Base-by-base conservation (phyloP, 2,113 vertebrate species). In the Sapajus apella region DNA sequence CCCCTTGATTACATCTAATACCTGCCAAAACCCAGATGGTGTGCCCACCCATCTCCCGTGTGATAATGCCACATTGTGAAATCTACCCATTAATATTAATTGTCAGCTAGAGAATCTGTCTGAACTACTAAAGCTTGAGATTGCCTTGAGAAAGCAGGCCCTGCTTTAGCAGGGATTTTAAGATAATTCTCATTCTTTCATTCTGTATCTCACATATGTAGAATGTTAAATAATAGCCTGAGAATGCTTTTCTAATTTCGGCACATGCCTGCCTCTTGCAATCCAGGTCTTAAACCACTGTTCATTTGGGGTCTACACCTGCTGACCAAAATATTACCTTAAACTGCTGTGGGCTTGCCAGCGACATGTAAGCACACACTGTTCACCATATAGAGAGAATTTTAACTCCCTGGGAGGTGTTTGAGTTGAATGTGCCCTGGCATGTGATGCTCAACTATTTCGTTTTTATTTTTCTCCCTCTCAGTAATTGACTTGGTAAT, bases 1-100 rank as follows among this genome's bases (percentile, higher is more conserved):
- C 99, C 99, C 98, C 99, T 99, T 99, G 99, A 99, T 99, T 99
- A 99, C 98, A 99, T 99, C 99, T 99, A 99, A 99, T 99, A 99
- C 99, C 99, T 99, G 99, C 99, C 99, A 99, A 99, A 99, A 99
- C 99, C 99, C 99, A 99, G 99, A 99, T 99, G 99, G 99, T 99
- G 99, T 99, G 99, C 99, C 99, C 99, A 99, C 99, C 99, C 99
- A 99, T 99, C 99, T 98, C 99, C 99, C 98, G 98, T 99, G 99
- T 99, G 99, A 99, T 99, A 99, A 99, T 99, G 99, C 99, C 99
- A 99, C 99, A 98, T 99, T 99, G 99, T 99, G 99, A 99, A 99
- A 99, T 99, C 99, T 99, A 99, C 47, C 99, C 99, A 99, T 99
- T 99, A 99, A 99, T 99, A 99, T 99, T 99, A 99, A 99, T 99